phyloP scores from a whole-genome alignment of 2,113 vertebrate genomes.

The Heteronetta atricapilla region DNA sequence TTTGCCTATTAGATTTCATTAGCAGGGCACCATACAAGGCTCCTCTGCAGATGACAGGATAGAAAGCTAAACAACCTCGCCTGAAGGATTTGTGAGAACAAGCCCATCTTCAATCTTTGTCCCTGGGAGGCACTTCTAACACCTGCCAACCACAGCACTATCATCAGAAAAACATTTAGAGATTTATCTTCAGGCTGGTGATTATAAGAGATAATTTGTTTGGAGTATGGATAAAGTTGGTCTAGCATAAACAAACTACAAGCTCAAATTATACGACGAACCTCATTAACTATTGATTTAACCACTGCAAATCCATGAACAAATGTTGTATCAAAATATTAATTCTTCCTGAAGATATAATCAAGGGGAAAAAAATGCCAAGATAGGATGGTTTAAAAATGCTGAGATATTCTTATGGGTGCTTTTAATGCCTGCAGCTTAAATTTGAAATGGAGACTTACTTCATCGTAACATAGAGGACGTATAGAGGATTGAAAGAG shows the following conservation, averaged over 20 bases:
- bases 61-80: conserved; percentile 85
- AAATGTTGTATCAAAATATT: conserved; percentile 58
- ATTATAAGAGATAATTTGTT: conserved; percentile 99
- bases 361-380: not conserved
- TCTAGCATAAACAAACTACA: conserved; percentile 99
- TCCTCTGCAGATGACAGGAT: conserved; percentile 79
- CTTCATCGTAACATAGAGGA: not conserved
- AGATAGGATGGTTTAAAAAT: not conserved
- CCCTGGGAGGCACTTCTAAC: conserved; percentile 98
- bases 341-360: conserved; percentile 44
- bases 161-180: conserved; percentile 99
- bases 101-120: conserved; percentile 96
- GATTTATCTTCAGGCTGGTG: conserved; percentile 98
- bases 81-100: conserved; percentile 84
- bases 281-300: conserved; percentile 93
- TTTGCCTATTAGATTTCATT: conserved; percentile 89
- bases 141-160: conserved; percentile 97
- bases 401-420: not conserved
- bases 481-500: not conserved
- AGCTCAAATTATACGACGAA: conserved; percentile 92
- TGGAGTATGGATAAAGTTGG: conserved; percentile 97
- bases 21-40: conserved; percentile 85
- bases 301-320: conserved; percentile 75
- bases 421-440: not conserved
- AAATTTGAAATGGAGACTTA: not conserved